A percentile compares a stretch with the other conserved stretches of the same genome.
These are phyloP conservation scores for Colossoma macropomum DNA, from an alignment of 2,113 vertebrate species.

Conservation along the genomic window DNA sequence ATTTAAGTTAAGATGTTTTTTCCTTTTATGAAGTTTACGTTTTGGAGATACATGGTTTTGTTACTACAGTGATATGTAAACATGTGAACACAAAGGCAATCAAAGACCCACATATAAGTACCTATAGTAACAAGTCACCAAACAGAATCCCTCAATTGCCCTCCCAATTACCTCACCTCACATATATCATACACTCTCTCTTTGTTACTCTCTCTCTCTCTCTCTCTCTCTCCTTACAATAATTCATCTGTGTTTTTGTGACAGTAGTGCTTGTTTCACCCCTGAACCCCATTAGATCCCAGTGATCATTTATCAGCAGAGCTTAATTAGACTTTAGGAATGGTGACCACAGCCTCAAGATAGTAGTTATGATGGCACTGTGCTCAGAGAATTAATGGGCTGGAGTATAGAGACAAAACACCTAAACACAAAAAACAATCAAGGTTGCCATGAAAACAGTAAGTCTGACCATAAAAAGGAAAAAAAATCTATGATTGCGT, in stretches of 20 bases:
- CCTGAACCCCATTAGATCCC: conserved; percentile 31
- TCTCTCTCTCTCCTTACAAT: conserved; percentile 3
- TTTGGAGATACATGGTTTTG: neutral
- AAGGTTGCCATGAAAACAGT: neutral
- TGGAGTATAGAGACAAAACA: conserved; percentile 35
- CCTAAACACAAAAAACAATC: neutral
- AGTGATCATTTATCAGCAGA: conserved; percentile 47
- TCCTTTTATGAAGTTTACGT: neutral
- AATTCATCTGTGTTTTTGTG: conserved; percentile 41
- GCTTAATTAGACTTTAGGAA: conserved; percentile 38
- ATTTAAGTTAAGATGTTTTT: neutral
- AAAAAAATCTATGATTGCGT: neutral
- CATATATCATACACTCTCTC: neutral
- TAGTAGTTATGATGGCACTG: conserved; percentile 24
- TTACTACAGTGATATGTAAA: neutral
- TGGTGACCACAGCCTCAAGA: conserved; percentile 12
- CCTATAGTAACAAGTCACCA: conserved; percentile 6
- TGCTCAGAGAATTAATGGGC: conserved; percentile 18
- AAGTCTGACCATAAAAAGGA: neutral
- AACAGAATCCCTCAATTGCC: neutral
- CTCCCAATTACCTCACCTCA: neutral
- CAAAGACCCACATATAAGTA: neutral
- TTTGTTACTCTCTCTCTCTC: neutral
- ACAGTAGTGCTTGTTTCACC: neutral
- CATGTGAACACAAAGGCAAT: neutral